Base-by-base conservation (phyloP, 2,113 vertebrate species). In the Rhipidura dahli region DNA sequence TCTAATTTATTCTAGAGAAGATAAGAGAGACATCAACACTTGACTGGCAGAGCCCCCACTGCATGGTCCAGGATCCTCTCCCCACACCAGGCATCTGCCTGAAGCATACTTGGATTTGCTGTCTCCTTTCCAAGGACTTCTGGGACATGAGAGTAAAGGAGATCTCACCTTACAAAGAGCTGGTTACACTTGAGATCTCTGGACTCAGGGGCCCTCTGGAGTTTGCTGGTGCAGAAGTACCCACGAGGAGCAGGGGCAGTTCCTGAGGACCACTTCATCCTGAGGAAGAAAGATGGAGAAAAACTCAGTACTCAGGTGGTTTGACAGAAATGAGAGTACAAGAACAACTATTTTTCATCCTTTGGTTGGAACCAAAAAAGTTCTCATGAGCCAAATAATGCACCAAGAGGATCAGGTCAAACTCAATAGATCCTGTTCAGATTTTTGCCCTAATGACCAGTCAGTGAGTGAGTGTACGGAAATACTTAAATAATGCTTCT, bases 201-300 rank as follows among this genome's bases (percentile, higher is more conserved):
- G 47, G 13, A 37, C 12, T 53, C 31, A 24, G 65, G 16, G 26
- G 3, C 6, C 9, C 51, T 65, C 45, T 69, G 40, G 33, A 20
- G 19, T 39, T 78, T 70, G n/a, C 45, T 72, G 64, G 10, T 53
- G 16, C 68, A 87, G 44, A 30, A 72, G 11, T 15, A 65, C 2
- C 30, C 35, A 63, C 0, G 0, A 21, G 39, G 24, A 65, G 15
- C 40, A 65, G 12, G 10, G 16, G 23, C 27, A 39, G 12, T 7
- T 59, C 30, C 27, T 33, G 24, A 3, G 31, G 44, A 51, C 14
- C 39, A 39, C 21, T 39, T 47, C 30, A 24, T 13, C 31, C 35
- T 60, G 12, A 44, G 23, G 65, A 64, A 77, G 18, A 54, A 50
- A 72, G 39, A 24, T 1, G 6, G 27, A 70, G 15, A 73, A 14